Conservation (phyloP, 2,113 vertebrate species). For the Chaetops frenatus region DNA sequence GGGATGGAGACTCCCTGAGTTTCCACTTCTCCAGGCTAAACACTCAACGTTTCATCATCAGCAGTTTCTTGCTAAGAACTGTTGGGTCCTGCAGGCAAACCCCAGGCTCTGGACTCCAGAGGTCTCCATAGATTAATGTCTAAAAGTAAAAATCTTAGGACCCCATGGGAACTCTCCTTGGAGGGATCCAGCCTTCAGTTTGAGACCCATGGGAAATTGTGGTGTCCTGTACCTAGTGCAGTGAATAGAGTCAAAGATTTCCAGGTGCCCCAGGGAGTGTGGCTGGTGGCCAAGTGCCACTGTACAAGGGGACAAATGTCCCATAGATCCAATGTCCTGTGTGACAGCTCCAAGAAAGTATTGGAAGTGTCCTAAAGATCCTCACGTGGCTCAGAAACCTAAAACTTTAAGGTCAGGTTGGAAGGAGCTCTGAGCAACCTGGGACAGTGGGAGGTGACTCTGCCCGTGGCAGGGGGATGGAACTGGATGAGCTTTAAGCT, state of each 20-base stretch:
- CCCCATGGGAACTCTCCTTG: fast-evolving
- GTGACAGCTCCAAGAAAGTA: neutral
- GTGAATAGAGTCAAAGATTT: neutral
- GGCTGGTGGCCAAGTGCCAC: neutral
- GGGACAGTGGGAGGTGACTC: neutral
- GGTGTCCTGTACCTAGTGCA: neutral
- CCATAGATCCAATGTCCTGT: neutral
- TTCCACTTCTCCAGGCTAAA: neutral
- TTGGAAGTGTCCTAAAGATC: neutral
- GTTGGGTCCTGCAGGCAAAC: neutral
- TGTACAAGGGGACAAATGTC: neutral
- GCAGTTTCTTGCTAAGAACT: neutral
- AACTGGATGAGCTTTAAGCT: neutral
- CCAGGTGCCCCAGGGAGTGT: neutral
- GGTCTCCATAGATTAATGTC: neutral
- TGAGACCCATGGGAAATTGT: neutral
- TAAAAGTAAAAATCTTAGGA: neutral
- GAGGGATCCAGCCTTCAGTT: neutral
- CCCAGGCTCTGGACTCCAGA: neutral
- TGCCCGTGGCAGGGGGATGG: neutral
- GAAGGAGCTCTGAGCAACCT: neutral
- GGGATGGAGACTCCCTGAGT: neutral
- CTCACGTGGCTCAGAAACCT: neutral
- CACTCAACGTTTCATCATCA: neutral
- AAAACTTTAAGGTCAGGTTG: neutral